Evolutionary conservation across 2,797 vertebrate genomes (phyloP).

Genomic region (Natrix natrix): DNA sequence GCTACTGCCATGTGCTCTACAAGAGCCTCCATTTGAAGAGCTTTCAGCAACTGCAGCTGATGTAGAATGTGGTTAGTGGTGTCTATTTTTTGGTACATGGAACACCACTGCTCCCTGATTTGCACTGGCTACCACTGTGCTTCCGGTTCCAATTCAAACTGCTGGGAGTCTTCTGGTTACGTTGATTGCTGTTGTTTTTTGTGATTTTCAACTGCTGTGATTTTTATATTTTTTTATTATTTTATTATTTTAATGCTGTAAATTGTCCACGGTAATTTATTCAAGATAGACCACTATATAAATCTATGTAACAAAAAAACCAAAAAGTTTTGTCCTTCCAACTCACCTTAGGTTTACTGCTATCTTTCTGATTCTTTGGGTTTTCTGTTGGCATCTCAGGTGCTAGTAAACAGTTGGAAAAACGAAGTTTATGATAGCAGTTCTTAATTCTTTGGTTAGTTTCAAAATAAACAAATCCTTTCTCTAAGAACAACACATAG

Average conservation of each 20-base stretch:
- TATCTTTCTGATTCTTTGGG: constrained; percentile 75
- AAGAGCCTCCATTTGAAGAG: not conserved
- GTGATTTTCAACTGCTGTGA: not conserved
- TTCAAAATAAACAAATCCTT: not conserved
- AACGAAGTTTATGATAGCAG: not conserved
- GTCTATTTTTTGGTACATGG: not conserved
- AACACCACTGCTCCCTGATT: not conserved
- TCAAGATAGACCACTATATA: not conserved
- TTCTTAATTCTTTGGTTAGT: not conserved
- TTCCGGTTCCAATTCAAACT: not conserved
- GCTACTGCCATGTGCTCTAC: not conserved
- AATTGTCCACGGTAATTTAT: not conserved
- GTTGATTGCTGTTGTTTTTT: not conserved
- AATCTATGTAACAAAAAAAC: not conserved
- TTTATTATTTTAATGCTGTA: not conserved
- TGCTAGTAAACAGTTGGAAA: constrained; percentile 45
- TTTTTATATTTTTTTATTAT: not conserved
- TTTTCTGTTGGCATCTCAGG: constrained; percentile 57
- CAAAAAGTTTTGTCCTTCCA: not conserved
- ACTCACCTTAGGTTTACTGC: constrained; percentile 79
- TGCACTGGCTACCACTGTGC: not conserved
- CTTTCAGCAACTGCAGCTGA: not conserved
- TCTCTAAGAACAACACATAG: not conserved
- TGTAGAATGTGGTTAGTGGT: not conserved
- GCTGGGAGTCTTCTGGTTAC: not conserved